phyloP scores from a whole-genome alignment of 2,888 invertebrate genomes.

The Polyommatus icarus region DNA sequence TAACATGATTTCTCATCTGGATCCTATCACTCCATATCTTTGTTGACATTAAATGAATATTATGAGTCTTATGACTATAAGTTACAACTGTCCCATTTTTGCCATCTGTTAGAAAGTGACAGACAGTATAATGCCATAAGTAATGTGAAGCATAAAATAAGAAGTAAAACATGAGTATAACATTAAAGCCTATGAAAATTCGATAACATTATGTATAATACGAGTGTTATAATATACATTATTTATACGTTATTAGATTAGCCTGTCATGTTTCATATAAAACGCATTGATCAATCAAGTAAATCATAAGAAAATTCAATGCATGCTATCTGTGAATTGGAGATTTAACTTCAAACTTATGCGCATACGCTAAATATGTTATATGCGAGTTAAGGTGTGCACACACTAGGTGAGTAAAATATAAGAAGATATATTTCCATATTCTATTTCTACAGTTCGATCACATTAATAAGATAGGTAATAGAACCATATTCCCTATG shows the following conservation, averaged over 20 bases:
- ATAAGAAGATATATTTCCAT: neutral
- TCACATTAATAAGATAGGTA: too few species aligned
- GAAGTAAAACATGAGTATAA: neutral
- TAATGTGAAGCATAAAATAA: constrained; percentile 12
- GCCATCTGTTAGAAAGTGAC: neutral
- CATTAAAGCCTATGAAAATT: neutral
- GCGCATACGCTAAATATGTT: constrained; percentile 29
- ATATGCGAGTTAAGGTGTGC: constrained; percentile 36
- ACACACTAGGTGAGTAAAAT: neutral
- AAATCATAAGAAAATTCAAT: constrained; percentile 23
- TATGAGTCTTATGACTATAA: neutral
- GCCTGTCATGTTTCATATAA: constrained; percentile 32
- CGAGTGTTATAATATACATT: constrained; percentile 2
- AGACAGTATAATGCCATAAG: neutral
- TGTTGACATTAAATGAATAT: too few species aligned
- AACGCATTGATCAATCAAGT: neutral
- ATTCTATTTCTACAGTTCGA: neutral
- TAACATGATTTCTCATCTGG: too few species aligned
- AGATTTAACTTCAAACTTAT: constrained; percentile 14
- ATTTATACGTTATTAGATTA: neutral
- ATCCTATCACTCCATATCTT: too few species aligned
- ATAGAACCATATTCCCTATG: too few species aligned
- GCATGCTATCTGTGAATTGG: constrained; percentile 14
- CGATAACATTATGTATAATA: constrained; percentile 13
- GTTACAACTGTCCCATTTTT: neutral